Evolutionary conservation across 2,888 invertebrate genomes (phyloP), one percentile per base, ranked within the genome.

Genomic region (Macrosoma leucophasiata): DNA sequence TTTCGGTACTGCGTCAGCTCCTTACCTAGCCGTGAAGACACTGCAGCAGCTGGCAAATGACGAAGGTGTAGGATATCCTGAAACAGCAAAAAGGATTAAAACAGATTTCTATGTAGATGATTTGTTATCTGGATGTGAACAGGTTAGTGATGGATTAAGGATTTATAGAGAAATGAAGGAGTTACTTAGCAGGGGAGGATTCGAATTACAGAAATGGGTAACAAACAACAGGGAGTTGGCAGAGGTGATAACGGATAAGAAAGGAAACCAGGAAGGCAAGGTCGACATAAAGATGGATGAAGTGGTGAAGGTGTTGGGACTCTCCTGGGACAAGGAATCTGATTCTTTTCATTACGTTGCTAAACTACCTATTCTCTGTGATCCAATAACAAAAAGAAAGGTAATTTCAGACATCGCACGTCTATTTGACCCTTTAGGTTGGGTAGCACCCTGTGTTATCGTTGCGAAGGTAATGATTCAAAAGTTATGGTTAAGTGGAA

Each of bases 121-220:
- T 24, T 26, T 46, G n/a, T 46, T 44, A 46, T 19, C 23, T 4
- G 44, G 46, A 12, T 11, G n/a, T 22, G 36, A 46, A 26, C 21
- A 24, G 32, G 10, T 48, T 41, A 18, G 41, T 42, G 20, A 32
- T 31, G 28, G 25, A 24, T 23, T 42, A 29, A 36, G 24, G 10
- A 14, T 51, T 18, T 29, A 30, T 32, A 29, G 40, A 26, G 46
- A 55, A 27, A 28, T 51, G 3, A 49, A 34, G 5, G 24, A 9
- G 5, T 21, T 60, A 15, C 24, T 57, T 13, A 42, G 30, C 15
- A 36, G 39, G 14, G 58, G 55, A 21, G 55, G 55, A 5, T 57
- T 60, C 34, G 29, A 46, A 13, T 39, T 60, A 22, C 44, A 58
- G 20, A 50, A 59, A 34, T 50, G 48, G 50, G 35, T 39, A 5